Base-by-base conservation (phyloP, 2,888 invertebrate species). In the Prosopocoilus inquinatus region DNA sequence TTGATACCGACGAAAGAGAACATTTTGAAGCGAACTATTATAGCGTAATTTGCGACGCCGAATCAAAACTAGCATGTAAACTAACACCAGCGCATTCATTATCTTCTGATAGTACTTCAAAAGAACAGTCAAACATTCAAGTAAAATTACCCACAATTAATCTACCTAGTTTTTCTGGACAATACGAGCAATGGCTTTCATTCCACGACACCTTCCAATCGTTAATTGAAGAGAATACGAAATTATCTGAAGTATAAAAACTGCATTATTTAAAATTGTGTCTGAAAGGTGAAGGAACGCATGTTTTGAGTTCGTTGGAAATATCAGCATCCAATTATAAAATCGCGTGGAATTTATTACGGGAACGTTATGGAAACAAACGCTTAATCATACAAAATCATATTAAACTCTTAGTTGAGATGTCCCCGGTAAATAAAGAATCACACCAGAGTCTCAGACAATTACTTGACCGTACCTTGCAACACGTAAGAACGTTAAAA, bases 401-500 rank as follows among this genome's bases (percentile, higher is more conserved):
- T 28, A 39, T 67, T 1, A 59, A 53, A 11, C 53, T 56, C 3
- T 55, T 68, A 15, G 55, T 65, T 11, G 58, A 66, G 9, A 47
- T 60, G 2, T 55, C 60, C 3, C 9, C 9, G 1, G 28, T 56
- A 8, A 39, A 15, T 7, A 52, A 61, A 9, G 63, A 63, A 55
- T 57, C 57, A 7, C 33, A 46, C 2, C n/a, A 9, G 0, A 47
- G 45, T 2, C 50, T 69, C 15, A 44, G 66, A 11, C 53, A 60
- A 16, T 47, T 68, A 0, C 35, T 64, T 1, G 67, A 68, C 43
- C 39, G 52, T 3, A 39, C 64, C 1, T 16, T 54, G 9, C 66
- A 62, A 45, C 67, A 69, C 33, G 15, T 66, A 13, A 53, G 61
- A 3, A 59, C 67, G 0, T 49, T 67, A 20, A 54, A 61, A n/a